Conservation (phyloP, 2,113 vertebrate genomes). For the Melanocharis versteri region DNA sequence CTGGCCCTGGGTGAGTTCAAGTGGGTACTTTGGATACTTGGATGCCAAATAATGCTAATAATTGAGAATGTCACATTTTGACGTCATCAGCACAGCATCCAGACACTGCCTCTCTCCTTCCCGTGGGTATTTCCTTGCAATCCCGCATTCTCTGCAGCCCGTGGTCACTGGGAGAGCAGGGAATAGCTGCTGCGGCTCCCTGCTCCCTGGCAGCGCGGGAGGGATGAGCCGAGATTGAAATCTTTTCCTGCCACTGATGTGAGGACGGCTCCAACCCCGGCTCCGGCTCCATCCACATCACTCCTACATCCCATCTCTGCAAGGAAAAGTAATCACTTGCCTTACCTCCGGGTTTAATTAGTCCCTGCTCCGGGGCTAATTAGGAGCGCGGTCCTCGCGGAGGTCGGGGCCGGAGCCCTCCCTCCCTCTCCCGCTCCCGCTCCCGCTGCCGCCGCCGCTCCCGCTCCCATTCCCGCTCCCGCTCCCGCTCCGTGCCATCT, state of each 20-base stretch:
- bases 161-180: background rate
- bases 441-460: fast-evolving
- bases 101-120: background rate
- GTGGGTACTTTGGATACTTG: no score
- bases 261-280: background rate
- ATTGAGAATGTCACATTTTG: background rate
- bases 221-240: background rate
- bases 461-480: background rate
- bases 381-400: background rate
- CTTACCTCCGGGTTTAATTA: background rate
- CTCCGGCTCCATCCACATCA: background rate
- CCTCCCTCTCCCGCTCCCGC: background rate
- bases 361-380: conserved; percentile 17
- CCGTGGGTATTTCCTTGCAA: background rate
- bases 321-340: background rate
- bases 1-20: background rate
- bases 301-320: background rate
- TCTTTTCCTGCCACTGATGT: fast-evolving
- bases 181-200: background rate
- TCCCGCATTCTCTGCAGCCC: background rate
- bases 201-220: background rate
- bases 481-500: conserved; percentile 35
- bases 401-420: background rate
- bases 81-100: background rate
- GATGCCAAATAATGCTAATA: background rate